Percentiles rank a stretch among this genome's conserved stretches.
Evolutionary conservation across 2,113 vertebrate species (phyloP).

Genomic region (Saguinus imperator): DNA sequence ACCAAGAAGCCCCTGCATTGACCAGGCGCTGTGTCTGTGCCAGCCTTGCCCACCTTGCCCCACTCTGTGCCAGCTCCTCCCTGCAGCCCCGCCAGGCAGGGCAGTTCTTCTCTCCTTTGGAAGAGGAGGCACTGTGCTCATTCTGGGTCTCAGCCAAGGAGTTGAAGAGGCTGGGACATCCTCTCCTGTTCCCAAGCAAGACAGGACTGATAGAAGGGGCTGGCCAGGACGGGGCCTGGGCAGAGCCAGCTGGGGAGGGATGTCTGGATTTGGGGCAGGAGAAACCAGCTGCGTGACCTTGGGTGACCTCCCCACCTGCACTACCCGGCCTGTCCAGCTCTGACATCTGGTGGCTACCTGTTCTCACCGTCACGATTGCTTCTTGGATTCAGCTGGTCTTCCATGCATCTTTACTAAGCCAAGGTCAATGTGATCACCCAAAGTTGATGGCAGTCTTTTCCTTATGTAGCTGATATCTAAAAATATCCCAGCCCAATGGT

Average conservation of each 20-base stretch:
- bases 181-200: neutral
- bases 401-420: slow-evolving; percentile 47
- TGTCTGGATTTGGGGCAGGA: neutral
- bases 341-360: fast-evolving
- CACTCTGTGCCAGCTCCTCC: neutral
- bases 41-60: neutral
- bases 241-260: neutral
- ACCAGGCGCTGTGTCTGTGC: no score
- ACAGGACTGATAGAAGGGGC: neutral
- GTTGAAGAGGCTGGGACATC: neutral
- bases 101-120: neutral
- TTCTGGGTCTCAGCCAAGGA: neutral
- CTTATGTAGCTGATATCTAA: slow-evolving; percentile 45
- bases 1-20: neutral
- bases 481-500: slow-evolving; percentile 2
- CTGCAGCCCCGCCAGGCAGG: neutral
- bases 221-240: neutral
- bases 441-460: neutral
- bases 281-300: neutral
- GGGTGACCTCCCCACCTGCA: neutral
- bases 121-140: fast-evolving
- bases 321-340: neutral
- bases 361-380: neutral
- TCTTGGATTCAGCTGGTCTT: neutral
- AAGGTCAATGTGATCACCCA: slow-evolving; percentile 49